Evolutionary conservation across 1,140 invertebrate genomes (phyloP).

Genomic region (Tetramorium parvispinum): DNA sequence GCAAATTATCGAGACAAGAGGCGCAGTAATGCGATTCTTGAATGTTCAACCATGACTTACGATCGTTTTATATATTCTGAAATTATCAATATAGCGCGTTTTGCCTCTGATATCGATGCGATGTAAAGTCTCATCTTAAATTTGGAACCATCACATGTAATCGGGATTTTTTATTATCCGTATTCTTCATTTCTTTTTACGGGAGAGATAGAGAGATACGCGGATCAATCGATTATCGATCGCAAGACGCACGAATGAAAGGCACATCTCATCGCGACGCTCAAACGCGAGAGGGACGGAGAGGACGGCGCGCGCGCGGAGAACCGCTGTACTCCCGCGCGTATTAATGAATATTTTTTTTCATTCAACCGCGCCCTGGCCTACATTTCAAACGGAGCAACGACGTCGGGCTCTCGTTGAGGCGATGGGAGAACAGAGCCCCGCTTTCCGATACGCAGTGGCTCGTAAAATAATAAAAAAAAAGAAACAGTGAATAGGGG

Average conservation of each 20-base stretch:
- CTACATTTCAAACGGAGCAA: slow-evolving; percentile 80
- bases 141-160: not conserved
- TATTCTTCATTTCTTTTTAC: not conserved
- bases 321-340: slow-evolving; percentile 75
- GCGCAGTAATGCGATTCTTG: not conserved
- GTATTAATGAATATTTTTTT: slow-evolving; percentile 85
- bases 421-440: slow-evolving; percentile 61
- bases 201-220: not conserved
- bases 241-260: not conserved
- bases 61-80: not conserved
- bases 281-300: not conserved
- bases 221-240: no score
- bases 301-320: slow-evolving; percentile 54
- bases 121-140: not conserved
- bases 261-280: no score
- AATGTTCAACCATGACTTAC: not conserved
- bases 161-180: not conserved
- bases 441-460: slow-evolving; percentile 75
- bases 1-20: not conserved
- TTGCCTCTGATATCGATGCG: not conserved
- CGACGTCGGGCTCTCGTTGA: slow-evolving; percentile 27
- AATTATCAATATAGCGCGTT: not conserved
- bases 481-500: not conserved
- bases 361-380: slow-evolving; percentile 84
- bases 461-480: slow-evolving; percentile 49